phyloP scores from a whole-genome alignment of 1,140 invertebrate species.

The Ips nitidus region DNA sequence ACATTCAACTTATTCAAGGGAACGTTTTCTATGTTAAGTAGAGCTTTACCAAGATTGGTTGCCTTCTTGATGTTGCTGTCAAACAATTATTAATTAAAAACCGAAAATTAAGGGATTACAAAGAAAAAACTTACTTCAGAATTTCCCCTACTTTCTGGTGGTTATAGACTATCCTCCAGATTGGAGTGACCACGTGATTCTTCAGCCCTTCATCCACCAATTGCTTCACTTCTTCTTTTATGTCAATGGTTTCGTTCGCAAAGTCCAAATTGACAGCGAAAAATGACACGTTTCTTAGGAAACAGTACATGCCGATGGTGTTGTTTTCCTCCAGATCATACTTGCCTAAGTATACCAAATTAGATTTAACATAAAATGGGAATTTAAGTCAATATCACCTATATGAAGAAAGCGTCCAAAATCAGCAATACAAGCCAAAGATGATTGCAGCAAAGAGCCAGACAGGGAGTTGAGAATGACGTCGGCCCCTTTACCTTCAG shows the following conservation, averaged over 20 bases:
- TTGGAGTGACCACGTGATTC: constrained; percentile 36
- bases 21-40: constrained; percentile 44
- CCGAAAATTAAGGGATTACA: background rate
- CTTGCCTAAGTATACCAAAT: constrained; percentile 51
- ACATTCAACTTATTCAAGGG: constrained; percentile 46
- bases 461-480: constrained; percentile 66
- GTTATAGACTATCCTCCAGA: constrained; percentile 43
- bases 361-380: background rate
- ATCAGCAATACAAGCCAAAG: constrained; percentile 62
- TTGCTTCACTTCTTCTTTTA: constrained; percentile 43
- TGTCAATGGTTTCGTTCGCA: constrained; percentile 38
- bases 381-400: constrained; percentile 48
- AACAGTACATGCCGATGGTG: constrained; percentile 61
- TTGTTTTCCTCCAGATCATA: constrained; percentile 69
- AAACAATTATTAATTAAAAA: constrained; percentile 11
- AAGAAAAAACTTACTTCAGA: constrained; percentile 38
- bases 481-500: constrained; percentile 58
- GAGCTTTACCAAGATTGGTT: constrained; percentile 46
- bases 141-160: constrained; percentile 43
- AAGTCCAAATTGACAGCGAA: constrained; percentile 43
- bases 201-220: constrained; percentile 41
- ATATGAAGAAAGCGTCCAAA: constrained; percentile 73
- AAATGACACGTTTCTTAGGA: constrained; percentile 55
- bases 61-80: constrained; percentile 39
- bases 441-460: constrained; percentile 64